These are phyloP conservation scores for Bergia puertoricense DNA, from an alignment of 92 coral and sea anemone genomes.

Conservation along the genomic window DNA sequence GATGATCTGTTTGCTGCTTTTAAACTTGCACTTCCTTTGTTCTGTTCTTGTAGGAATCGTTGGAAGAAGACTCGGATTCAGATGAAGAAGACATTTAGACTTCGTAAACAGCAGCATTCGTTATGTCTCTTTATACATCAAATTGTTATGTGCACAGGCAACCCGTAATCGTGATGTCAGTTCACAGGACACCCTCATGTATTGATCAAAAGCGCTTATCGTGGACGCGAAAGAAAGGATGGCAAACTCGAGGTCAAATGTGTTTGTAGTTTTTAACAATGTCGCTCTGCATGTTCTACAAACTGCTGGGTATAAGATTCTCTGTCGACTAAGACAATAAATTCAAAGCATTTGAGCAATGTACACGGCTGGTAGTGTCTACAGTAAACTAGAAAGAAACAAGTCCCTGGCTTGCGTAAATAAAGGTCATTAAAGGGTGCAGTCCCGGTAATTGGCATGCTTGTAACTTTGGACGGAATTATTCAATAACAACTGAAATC, in stretches of 20 bases:
- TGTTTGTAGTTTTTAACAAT: not conserved
- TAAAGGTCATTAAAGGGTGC: too few species aligned
- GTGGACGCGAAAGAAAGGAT: not conserved
- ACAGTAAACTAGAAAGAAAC: too few species aligned
- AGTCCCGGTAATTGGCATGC: too few species aligned
- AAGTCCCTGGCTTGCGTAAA: not conserved
- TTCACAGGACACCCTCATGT: not conserved
- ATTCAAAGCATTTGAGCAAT: not conserved
- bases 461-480: too few species aligned
- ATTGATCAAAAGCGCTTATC: not conserved
- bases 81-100: slow-evolving; percentile 79
- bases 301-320: not conserved
- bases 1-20: too few species aligned
- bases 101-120: not conserved
- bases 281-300: not conserved
- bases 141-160: not conserved
- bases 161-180: not conserved
- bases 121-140: not conserved
- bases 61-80: slow-evolving; percentile 84
- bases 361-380: not conserved
- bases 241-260: not conserved
- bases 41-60: slow-evolving; percentile 65
- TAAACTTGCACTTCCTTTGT: not conserved
- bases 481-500: too few species aligned
- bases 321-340: not conserved